Conservation (phyloP, 2,113 vertebrate species). For the Pan paniscus region DNA sequence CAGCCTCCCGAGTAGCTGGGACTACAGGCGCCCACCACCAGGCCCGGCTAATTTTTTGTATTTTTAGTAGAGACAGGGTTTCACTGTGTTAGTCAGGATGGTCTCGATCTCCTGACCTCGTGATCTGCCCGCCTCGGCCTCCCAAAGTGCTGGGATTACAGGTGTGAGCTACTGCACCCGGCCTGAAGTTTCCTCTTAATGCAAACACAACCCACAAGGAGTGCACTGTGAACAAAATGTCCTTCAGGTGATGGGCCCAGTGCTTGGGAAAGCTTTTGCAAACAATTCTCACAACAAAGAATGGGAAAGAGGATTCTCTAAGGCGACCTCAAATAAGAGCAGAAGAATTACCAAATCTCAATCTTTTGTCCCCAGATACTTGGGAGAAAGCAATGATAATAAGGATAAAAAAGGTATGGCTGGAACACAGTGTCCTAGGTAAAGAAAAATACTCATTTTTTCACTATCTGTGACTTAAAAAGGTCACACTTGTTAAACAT, state of each 20-base stretch:
- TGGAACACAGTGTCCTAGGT: background rate
- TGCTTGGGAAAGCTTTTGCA: background rate
- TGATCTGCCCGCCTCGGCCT: too few species aligned
- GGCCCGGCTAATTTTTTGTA: too few species aligned
- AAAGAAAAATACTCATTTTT: background rate
- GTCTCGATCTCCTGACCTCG: too few species aligned
- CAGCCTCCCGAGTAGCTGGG: too few species aligned
- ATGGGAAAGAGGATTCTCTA: background rate
- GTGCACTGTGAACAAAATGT: background rate
- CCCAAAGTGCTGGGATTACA: too few species aligned
- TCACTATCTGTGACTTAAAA: background rate
- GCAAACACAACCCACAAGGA: background rate
- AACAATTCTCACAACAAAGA: background rate
- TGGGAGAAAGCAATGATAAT: background rate
- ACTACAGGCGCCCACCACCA: too few species aligned
- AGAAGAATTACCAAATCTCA: background rate
- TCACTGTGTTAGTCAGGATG: too few species aligned
- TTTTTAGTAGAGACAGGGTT: too few species aligned
- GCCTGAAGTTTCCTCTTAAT: background rate
- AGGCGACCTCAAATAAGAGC: background rate
- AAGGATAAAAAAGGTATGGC: background rate
- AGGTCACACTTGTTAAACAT: background rate
- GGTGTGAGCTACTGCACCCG: rapidly evolving
- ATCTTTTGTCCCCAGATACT: background rate
- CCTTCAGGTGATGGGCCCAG: background rate